Conservation (phyloP, 2,113 vertebrate species). For the Macrotis lagotis region DNA sequence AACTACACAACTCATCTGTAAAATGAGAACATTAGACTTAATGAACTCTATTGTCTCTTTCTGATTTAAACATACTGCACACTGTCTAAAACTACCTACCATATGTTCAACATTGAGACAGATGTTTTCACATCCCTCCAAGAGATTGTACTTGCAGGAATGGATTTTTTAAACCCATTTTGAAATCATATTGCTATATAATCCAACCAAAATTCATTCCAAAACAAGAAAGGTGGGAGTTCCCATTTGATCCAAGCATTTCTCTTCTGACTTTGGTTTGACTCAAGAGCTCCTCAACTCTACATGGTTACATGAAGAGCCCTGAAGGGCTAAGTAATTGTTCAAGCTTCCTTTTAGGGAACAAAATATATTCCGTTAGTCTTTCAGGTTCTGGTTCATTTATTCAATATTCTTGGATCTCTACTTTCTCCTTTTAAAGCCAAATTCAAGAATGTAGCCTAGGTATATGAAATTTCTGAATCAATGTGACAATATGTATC, state of each 20-base stretch:
- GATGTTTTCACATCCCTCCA: background rate
- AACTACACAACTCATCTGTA: background rate
- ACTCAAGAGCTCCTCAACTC: background rate
- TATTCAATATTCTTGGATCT: background rate
- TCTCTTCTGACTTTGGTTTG: background rate
- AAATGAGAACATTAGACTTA: background rate
- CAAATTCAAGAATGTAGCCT: background rate
- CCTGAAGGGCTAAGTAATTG: background rate
- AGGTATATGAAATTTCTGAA: background rate
- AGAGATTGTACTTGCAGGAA: background rate
- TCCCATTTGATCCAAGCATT: background rate
- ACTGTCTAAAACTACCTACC: background rate
- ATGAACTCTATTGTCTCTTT: background rate
- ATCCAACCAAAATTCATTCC: background rate
- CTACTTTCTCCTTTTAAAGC: background rate
- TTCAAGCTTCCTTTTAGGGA: background rate
- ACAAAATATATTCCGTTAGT: background rate
- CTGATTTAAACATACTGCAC: background rate
- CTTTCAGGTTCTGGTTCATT: background rate
- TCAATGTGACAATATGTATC: background rate
- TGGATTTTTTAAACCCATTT: background rate
- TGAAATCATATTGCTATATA: background rate
- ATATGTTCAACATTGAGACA: background rate
- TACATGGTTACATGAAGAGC: background rate
- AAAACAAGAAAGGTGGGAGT: background rate